phyloP scores from a whole-genome alignment of 1,140 invertebrate species.

The Ephestia elutella region DNA sequence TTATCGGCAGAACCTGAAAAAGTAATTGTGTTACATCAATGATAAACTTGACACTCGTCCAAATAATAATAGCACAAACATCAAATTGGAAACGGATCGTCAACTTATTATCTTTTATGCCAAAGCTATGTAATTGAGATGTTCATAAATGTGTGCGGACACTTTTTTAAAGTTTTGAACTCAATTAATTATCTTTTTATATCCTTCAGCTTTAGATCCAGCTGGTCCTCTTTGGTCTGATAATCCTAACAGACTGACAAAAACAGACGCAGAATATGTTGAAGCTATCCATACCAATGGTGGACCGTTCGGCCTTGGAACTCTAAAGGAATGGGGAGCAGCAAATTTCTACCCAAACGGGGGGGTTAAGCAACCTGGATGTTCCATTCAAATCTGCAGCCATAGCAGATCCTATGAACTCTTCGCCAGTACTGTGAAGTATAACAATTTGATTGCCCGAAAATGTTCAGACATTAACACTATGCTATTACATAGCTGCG shows the following conservation, averaged over 20 bases:
- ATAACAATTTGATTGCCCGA: background rate
- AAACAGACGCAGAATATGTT: conserved; percentile 76
- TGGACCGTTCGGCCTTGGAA: conserved; percentile 73
- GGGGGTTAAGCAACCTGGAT: conserved; percentile 72
- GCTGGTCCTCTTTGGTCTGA: conserved; percentile 77
- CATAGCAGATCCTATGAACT: conserved; percentile 76
- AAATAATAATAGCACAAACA: too few relatives aligned
- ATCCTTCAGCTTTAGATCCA: conserved; percentile 81
- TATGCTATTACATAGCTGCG: background rate
- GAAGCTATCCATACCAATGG: conserved; percentile 85
- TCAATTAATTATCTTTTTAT: conserved; percentile 9
- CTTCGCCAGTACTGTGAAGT: conserved; percentile 57
- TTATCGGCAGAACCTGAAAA: too few relatives aligned
- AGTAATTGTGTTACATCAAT: too few relatives aligned
- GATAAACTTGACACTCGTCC: too few relatives aligned
- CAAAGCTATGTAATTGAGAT: too few relatives aligned
- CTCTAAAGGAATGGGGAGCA: conserved; percentile 65
- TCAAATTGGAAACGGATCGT: too few relatives aligned
- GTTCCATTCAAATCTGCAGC: conserved; percentile 73
- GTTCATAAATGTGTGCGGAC: too few relatives aligned
- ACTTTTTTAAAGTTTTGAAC: too few relatives aligned
- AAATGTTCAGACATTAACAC: background rate
- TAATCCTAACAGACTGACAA: conserved; percentile 66
- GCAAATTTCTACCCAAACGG: conserved; percentile 88
- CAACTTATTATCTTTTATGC: too few relatives aligned